A percentile compares a stretch with the other conserved stretches of the same genome.
Conservation (phyloP, 2,888 invertebrate genomes). For the Mythimna lalbum region DNA sequence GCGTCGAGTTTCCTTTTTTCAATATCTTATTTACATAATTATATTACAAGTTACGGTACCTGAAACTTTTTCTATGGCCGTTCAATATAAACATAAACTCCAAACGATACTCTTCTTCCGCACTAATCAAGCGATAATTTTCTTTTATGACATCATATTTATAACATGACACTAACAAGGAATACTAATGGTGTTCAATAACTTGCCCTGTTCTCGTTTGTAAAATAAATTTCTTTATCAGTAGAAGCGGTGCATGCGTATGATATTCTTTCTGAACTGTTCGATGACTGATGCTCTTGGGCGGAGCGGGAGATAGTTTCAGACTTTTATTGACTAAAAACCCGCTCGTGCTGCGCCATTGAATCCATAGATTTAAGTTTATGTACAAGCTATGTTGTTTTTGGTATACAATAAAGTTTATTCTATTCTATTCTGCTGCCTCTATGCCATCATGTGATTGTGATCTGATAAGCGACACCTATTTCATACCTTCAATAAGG, state of each 20-base stretch:
- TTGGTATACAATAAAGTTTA: too few relatives aligned
- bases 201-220: conserved; percentile 52
- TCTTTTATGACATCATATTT: conserved; percentile 61
- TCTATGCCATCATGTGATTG: too few relatives aligned
- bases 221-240: conserved; percentile 64
- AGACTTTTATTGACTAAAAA: too few relatives aligned
- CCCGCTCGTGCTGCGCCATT: too few relatives aligned
- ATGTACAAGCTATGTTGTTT: too few relatives aligned
- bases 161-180: conserved; percentile 56
- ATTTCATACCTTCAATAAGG: background rate
- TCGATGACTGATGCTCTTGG: too few relatives aligned
- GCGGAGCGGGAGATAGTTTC: too few relatives aligned
- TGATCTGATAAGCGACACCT: conserved; percentile 4
- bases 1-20: conserved; percentile 12
- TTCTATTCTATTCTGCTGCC: too few relatives aligned
- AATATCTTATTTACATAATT: conserved; percentile 4
- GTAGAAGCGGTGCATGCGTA: conserved; percentile 34
- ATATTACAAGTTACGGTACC: conserved; percentile 6
- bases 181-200: conserved; percentile 64
- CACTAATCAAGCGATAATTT: conserved; percentile 54
- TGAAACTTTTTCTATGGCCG: conserved; percentile 17
- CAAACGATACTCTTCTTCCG: conserved; percentile 47
- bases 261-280: conserved; percentile 52
- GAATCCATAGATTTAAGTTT: too few relatives aligned
- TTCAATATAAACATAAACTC: conserved; percentile 27